Conservation (phyloP, 2,113 vertebrate species). For the Cisticola juncidis region DNA sequence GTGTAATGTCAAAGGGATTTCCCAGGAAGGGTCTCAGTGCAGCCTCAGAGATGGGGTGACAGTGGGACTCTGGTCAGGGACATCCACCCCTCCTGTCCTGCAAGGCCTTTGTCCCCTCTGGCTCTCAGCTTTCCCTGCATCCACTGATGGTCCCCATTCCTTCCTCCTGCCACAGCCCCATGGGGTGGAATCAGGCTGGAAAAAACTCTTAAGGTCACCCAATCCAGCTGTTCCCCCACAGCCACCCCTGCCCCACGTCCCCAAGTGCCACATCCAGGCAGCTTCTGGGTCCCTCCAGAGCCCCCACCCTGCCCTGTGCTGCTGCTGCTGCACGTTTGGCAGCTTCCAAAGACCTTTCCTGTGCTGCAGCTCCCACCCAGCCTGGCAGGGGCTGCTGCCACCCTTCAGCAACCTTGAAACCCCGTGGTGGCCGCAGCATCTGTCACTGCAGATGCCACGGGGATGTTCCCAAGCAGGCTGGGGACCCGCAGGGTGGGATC, state of each 20-base stretch:
- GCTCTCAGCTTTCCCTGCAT: background rate
- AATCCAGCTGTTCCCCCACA: background rate
- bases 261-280: background rate
- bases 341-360: background rate
- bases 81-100: background rate
- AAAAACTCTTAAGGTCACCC: background rate
- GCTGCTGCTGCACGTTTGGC: background rate
- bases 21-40: background rate
- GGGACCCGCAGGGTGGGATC: fast-evolving
- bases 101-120: background rate
- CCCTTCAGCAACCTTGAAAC: background rate
- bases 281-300: background rate
- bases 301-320: background rate
- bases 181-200: fast-evolving
- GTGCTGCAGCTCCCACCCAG: background rate
- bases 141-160: background rate
- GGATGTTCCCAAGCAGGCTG: fast-evolving
- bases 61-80: background rate
- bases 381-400: background rate
- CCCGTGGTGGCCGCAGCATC: background rate
- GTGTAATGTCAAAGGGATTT: background rate
- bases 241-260: fast-evolving
- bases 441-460: background rate
- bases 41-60: background rate
- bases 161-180: background rate